Evolutionary conservation across 2,888 invertebrate genomes (phyloP), one percentile per base, ranked within the genome.

Genomic region (Epinotia nisella): DNA sequence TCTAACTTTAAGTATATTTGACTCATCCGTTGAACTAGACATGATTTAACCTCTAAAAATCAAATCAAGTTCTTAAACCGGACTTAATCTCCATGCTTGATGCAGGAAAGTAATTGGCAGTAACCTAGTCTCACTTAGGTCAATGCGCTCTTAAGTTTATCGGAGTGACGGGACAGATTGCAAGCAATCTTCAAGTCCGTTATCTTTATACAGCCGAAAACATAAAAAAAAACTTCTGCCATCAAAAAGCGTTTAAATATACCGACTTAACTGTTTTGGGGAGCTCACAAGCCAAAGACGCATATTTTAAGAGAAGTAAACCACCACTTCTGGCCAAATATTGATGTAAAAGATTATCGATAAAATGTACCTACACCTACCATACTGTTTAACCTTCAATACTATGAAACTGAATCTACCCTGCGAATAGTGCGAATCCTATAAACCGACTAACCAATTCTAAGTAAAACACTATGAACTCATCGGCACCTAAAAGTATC

Each of bases 381-480:
- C 29, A 41, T 41, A 41, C 13, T 41, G 41, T 41, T 9, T 11
- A 41, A 15, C 13, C 49, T 7, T 5, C 1, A n/a, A 49, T n/a
- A 49, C 15, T 7, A n/a, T n/a, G 49, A 13, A n/a, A n/a, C 7
- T 49, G n/a, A 49, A 49, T 49, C 5, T 15, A 53, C 51, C 29
- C 35, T 51, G 3, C 62, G 55, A 56, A n/a, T n/a, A n/a, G n/a
- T n/a, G n/a, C n/a, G n/a, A n/a, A 15, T 60, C 17, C 59, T 56
- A n/a, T n/a, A 76, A 78, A 81, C 87, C 84, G 86, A 84, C 84
- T 89, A 87, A 87, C 77, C 75, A 39, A 75, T 80, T 82, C 81
- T 77, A 49, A 78, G 81, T 80, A 82, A 81, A 76, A 76, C 73
- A 75, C 75, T 65, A 74, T 74, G 72, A 72, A 72, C 72, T 68